phyloP scores from a whole-genome alignment of 2,888 invertebrate genomes.

The Heliconius cydno region DNA sequence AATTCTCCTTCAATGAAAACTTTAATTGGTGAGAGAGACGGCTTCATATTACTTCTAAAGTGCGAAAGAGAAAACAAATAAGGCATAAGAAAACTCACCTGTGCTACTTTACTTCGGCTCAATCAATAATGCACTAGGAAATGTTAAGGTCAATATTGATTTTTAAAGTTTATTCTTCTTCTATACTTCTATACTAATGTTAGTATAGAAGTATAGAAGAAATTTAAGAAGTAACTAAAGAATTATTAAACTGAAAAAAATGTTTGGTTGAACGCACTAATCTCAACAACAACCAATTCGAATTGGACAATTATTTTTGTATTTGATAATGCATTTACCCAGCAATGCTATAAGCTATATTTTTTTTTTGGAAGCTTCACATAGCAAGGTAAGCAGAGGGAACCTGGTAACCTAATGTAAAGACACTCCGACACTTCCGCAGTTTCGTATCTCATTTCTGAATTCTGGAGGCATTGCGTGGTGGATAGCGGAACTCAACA shows the following conservation, averaged over 20 bases:
- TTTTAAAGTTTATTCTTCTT: conserved; percentile 19
- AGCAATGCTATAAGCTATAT: no score
- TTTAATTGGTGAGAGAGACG: conserved; percentile 39
- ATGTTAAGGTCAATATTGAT: conserved; percentile 61
- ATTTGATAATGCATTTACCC: no score
- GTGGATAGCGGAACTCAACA: no score
- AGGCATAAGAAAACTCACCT: conserved; percentile 57
- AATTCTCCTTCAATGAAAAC: conserved; percentile 31
- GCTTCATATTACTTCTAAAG: background rate
- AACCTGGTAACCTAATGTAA: no score
- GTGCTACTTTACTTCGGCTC: conserved; percentile 58
- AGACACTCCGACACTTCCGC: no score
- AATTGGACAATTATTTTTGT: no score
- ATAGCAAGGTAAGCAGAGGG: background rate
- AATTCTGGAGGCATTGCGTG: no score
- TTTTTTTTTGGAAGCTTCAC: no score
- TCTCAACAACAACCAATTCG: no score
- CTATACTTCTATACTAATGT: background rate
- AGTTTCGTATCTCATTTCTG: no score
- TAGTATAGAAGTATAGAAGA: background rate
- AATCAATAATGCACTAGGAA: conserved; percentile 69
- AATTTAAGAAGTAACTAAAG: background rate
- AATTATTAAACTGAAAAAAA: no score
- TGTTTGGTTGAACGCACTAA: no score
- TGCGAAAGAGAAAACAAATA: conserved; percentile 47